phyloP scores from a whole-genome alignment of 2,113 vertebrate species.

The Ovis canadensis region DNA sequence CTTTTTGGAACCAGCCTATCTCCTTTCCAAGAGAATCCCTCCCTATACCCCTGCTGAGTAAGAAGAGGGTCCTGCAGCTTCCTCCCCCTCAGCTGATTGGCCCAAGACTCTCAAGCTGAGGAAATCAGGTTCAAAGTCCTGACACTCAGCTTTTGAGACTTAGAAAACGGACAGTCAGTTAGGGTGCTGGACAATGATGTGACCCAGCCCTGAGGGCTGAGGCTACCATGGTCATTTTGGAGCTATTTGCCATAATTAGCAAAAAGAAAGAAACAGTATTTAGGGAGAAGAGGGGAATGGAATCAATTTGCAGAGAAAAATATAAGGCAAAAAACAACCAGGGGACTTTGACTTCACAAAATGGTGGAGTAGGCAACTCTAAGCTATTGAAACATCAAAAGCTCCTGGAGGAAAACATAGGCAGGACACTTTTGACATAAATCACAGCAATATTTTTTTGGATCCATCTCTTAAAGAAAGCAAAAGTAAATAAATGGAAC shows the following conservation, averaged over 20 bases:
- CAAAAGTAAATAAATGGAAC: background rate
- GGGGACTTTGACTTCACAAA: background rate
- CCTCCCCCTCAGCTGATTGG: background rate
- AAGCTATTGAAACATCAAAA: background rate
- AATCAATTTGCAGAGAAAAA: background rate
- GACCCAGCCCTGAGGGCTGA: background rate
- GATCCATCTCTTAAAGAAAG: background rate
- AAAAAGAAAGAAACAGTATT: background rate
- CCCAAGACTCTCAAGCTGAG: background rate
- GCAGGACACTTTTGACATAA: background rate
- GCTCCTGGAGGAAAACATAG: background rate
- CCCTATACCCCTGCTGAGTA: background rate
- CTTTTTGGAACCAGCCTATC: background rate
- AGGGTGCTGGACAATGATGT: background rate
- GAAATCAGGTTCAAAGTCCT: background rate
- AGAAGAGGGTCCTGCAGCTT: background rate
- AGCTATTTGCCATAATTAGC: background rate
- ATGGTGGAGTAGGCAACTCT: background rate
- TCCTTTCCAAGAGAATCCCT: background rate
- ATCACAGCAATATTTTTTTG: background rate
- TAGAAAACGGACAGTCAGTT: background rate
- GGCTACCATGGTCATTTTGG: background rate
- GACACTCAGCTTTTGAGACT: background rate
- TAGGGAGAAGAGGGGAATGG: background rate
- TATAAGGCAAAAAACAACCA: background rate